phyloP scores from a whole-genome alignment of 64 coral and sea anemone species.

The Stylophora pistillata region DNA sequence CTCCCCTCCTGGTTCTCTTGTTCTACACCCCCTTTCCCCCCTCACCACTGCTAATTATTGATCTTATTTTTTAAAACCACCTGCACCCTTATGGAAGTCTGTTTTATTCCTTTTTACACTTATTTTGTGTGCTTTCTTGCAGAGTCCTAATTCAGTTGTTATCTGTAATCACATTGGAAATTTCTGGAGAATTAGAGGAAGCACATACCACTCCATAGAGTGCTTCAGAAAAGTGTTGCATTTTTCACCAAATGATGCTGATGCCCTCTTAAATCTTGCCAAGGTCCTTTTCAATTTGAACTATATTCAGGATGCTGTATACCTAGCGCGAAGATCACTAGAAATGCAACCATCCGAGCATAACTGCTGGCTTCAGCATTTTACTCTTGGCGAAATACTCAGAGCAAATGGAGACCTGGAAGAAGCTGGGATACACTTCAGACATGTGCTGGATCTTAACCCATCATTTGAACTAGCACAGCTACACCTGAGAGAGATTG shows the following conservation, averaged over 20 bases:
- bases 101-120: no score
- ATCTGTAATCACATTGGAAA: constrained; percentile 97
- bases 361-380: constrained; percentile 99
- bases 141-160: constrained; percentile 97
- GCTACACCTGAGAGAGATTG: constrained; percentile 90
- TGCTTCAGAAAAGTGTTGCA: constrained; percentile 94
- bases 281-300: constrained; percentile 93
- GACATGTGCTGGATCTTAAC: constrained; percentile 88
- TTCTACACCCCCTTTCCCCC: no score
- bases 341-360: constrained; percentile 95
- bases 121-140: constrained; percentile 37
- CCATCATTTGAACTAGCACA: constrained; percentile 94
- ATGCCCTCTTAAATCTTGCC: constrained; percentile 95
- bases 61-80: no score
- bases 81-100: no score
- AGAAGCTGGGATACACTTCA: constrained; percentile 88
- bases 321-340: constrained; percentile 82
- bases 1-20: no score
- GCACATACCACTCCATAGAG: constrained; percentile 96
- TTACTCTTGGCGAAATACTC: constrained; percentile 95
- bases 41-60: no score
- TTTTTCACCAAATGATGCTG: constrained; percentile 92
- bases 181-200: constrained; percentile 98
- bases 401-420: constrained; percentile 87
- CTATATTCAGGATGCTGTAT: constrained; percentile 90